phyloP scores from a whole-genome alignment of 2,113 vertebrate species.

The Numida meleagris region DNA sequence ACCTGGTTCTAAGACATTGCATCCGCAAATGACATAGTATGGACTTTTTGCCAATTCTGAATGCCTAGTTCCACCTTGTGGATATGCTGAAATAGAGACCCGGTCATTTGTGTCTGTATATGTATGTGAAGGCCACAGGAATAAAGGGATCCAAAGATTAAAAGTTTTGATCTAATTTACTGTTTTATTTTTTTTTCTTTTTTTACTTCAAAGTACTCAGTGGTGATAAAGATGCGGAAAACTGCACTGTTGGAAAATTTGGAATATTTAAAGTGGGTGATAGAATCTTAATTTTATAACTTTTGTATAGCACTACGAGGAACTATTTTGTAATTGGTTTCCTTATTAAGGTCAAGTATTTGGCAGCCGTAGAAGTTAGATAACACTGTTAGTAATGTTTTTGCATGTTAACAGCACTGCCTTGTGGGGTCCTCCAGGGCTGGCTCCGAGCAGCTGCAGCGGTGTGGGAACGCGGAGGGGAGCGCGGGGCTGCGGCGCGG shows the following conservation, averaged over 20 bases:
- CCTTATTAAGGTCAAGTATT: slow-evolving; percentile 70
- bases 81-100: slow-evolving; percentile 21
- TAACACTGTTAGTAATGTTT: slow-evolving; percentile 68
- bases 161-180: slow-evolving; percentile 75
- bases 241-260: slow-evolving; percentile 67
- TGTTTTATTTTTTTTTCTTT: slow-evolving; percentile 59
- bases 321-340: slow-evolving; percentile 79
- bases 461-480: too few species aligned
- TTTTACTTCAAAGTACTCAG: slow-evolving; percentile 57
- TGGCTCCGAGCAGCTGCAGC: too few species aligned
- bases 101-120: slow-evolving; percentile 74
- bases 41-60: slow-evolving; percentile 63
- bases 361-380: slow-evolving; percentile 65
- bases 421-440: neutral
- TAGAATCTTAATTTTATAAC: slow-evolving; percentile 78
- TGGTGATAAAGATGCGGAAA: slow-evolving; percentile 68
- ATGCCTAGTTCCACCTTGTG: slow-evolving; percentile 37
- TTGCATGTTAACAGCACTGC: slow-evolving; percentile 76
- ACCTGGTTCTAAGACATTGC: slow-evolving; percentile 29
- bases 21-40: slow-evolving; percentile 31
- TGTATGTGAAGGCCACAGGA: slow-evolving; percentile 77
- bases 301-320: slow-evolving; percentile 82
- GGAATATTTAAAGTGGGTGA: slow-evolving; percentile 72
- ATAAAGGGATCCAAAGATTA: slow-evolving; percentile 86
- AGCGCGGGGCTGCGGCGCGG: too few species aligned